Evolutionary conservation across 1,140 invertebrate species (phyloP).

Genomic region (Eueides isabella): DNA sequence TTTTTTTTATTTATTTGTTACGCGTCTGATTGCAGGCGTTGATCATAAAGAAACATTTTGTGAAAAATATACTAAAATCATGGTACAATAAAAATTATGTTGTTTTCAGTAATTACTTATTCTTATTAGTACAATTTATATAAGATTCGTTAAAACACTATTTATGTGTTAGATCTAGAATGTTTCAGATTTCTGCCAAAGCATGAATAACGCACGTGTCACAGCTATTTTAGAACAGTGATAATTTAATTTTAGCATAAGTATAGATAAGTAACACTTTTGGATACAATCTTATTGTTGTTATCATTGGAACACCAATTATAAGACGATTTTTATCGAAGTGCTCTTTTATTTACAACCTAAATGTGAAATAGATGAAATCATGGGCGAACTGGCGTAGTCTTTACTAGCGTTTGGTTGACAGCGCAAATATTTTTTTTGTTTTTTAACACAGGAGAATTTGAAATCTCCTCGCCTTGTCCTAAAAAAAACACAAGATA

Average conservation of each 20-base stretch:
- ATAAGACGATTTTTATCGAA: constrained; percentile 58
- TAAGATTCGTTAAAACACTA: not conserved
- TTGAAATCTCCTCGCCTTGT: too few relatives aligned
- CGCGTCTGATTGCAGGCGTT: not conserved
- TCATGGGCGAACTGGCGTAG: too few relatives aligned
- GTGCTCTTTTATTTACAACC: not conserved
- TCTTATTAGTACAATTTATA: not conserved
- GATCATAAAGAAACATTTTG: not conserved
- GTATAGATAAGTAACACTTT: constrained; percentile 63
- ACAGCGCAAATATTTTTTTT: too few relatives aligned
- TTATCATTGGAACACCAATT: constrained; percentile 65
- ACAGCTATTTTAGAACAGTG: constrained; percentile 28
- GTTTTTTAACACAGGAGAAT: too few relatives aligned
- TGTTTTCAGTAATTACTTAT: not conserved
- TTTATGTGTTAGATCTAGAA: not conserved
- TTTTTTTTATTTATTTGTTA: constrained; percentile 15
- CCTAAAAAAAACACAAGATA: too few relatives aligned
- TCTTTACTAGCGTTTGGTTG: too few relatives aligned
- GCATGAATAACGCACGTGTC: not conserved
- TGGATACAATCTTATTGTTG: constrained; percentile 67
- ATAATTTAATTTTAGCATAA: constrained; percentile 64
- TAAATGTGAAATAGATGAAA: not conserved
- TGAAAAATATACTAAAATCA: not conserved
- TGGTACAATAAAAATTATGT: not conserved
- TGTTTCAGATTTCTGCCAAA: not conserved